Evolutionary conservation across 35 echinoderm and acorn worm genomes (phyloP), one percentile per base, ranked within the genome.

Genomic region (Chiridota heheva): DNA sequence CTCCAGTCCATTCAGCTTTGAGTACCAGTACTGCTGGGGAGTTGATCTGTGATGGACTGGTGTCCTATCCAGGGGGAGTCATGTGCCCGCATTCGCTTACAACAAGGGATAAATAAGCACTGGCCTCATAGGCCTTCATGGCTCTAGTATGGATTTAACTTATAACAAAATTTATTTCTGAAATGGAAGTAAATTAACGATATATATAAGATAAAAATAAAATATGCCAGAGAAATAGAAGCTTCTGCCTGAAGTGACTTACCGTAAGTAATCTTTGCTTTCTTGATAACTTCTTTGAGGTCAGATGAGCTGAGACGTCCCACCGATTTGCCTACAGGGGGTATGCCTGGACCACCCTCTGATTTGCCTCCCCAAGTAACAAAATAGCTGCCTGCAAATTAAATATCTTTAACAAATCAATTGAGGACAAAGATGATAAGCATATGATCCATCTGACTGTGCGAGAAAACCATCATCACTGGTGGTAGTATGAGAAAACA

Each of bases 241-340:
- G n/a, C n/a, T n/a, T n/a, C 6, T 18, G 37, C 8, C 22, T 20
- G 60, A 42, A 27, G 5, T 2, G 0, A 84, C 94, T 92, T 59
- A 98, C 95, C 95, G 77, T 85, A 92, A 1, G 85, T 88, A 39
- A 85, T 37, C 60, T 80, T 85, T 47, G 89, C 95, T 58, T 91
- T 91, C 63, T 98, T 91, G 77, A 98, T 98, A 58, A 98, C 95
- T 58, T 98, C 89, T 63, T 88, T 92, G 24, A 98, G 69, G 55
- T 98, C 95, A 33, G 90, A 88, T 61, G 84, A 48, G 44, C 84
- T 89, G 42, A 98, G 85, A 77, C 51, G 81, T 35, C 95, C 95
- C 36, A 98, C 67, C 22, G 82, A 42, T 86, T 91, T 98, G 6
- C 89, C 95, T 44, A 72, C 85, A 16, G 95, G 89, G 42, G 95